Evolutionary conservation across 2,888 invertebrate species (phyloP).

Genomic region (Acanthosepion pharaonis): DNA sequence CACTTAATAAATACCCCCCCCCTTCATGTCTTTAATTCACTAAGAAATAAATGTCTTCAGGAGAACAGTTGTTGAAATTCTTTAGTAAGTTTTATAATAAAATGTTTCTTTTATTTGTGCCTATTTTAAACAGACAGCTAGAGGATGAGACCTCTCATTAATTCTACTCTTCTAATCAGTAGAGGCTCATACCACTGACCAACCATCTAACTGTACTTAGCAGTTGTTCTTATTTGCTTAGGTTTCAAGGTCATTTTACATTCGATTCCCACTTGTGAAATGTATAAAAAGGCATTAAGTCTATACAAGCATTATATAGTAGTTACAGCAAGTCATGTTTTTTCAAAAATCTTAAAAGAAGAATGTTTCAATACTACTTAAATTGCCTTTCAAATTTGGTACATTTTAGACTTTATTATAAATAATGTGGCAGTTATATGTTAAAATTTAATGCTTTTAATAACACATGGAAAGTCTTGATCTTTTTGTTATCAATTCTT

Average conservation of each 20-base stretch:
- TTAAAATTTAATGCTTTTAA: no score
- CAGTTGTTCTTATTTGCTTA: conserved; percentile 1
- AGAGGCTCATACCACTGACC: conserved; percentile 23
- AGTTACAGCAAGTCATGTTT: background rate
- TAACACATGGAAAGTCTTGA: no score
- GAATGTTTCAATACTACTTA: background rate
- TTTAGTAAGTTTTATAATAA: conserved; percentile 5
- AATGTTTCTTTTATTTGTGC: background rate
- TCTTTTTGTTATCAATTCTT: no score
- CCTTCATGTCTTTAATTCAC: background rate
- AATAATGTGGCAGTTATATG: no score
- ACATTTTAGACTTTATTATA: no score
- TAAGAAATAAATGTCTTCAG: background rate
- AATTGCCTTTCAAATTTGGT: no score
- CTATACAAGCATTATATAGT: background rate
- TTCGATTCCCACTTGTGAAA: conserved; percentile 17
- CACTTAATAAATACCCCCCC: background rate
- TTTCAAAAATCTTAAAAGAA: background rate
- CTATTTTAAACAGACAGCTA: background rate
- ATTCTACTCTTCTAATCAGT: background rate
- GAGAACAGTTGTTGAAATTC: background rate
- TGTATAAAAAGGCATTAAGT: background rate
- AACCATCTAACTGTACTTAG: conserved; percentile 4
- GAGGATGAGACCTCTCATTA: background rate
- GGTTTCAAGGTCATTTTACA: background rate